Evolutionary conservation across 2,888 invertebrate species (phyloP).

Genomic region (Chymomyza procnemis): DNA sequence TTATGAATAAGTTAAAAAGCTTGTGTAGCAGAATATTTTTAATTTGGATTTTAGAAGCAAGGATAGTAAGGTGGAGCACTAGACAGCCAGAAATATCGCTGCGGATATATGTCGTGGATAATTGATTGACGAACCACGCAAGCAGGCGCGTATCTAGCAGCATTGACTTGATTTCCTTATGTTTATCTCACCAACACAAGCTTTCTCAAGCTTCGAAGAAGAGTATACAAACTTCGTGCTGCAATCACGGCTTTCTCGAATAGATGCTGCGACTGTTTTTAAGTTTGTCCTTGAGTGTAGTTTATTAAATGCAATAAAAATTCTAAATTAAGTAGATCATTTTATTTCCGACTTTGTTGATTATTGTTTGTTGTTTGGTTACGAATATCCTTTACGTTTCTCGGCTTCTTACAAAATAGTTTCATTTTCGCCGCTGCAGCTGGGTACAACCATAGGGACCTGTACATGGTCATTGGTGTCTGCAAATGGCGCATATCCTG

Average conservation of each 20-base stretch:
- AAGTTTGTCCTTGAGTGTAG: constrained; percentile 44
- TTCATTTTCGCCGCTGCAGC: not conserved
- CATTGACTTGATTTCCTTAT: too few species aligned
- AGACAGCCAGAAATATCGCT: too few species aligned
- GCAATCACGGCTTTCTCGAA: not conserved
- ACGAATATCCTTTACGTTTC: constrained; percentile 29
- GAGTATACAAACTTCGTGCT: not conserved
- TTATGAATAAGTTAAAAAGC: not conserved
- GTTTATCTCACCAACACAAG: too few species aligned
- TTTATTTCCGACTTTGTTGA: constrained; percentile 40
- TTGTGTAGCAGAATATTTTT: not conserved
- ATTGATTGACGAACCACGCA: too few species aligned
- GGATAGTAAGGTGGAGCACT: too few species aligned
- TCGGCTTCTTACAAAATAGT: not conserved
- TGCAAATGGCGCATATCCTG: constrained; percentile 70
- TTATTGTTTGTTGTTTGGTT: not conserved
- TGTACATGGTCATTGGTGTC: constrained; percentile 3
- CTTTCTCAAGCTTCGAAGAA: too few species aligned
- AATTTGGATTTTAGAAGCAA: too few species aligned
- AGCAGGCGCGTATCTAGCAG: too few species aligned
- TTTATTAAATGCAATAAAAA: constrained; percentile 62
- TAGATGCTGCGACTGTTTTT: not conserved
- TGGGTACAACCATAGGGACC: constrained; percentile 6
- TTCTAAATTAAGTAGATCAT: constrained; percentile 64
- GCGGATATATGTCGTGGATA: too few species aligned